Evolutionary conservation across 2,888 invertebrate species (phyloP), one percentile per base, ranked within the genome.

Genomic region (Drosophila anomelani): DNA sequence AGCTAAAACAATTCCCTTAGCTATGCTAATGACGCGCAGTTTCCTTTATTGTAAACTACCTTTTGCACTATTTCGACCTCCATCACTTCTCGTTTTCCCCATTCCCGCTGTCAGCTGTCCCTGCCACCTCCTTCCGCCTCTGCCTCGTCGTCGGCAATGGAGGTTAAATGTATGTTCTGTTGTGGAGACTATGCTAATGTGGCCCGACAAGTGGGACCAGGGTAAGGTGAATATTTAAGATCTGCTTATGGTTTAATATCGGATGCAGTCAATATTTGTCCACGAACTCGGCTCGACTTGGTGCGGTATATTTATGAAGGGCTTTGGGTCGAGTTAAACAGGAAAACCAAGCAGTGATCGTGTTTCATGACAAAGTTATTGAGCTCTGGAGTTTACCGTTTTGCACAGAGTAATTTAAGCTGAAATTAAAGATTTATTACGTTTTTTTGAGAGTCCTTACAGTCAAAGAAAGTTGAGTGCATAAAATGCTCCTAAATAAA

Each of bases 11-110:
- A 72, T 75, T 70, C 70, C 62, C 59, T 76, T 56, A 57, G 59
- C 75, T 79, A 74, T 87, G 88, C 79, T 87, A 83, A 87, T 87
- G 85, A 84, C 79, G 81, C 70, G 70, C 67, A 78, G 72, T 84
- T 80, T 84, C 71, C 71, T 71, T 68, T 41, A 75, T 75, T 73
- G 66, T 72, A 32, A 74, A 39, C 72, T 73, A 58, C 70, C 67
- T 69, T 77, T 75, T 73, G 59, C 58, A 53, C 68, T 57, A 59
- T 66, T 75, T 67, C 57, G 41, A 53, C 56, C 60, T 46, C 46
- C 67, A 63, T 72, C 66, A 46, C 58, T 61, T 34, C 75, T 46
- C 55, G 53, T 34, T 17, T 32, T 49, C 59, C 59, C 38, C 23
- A 13, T 12, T 12, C 29, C 34, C 44, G 69, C 67, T 68, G 69